Conservation (phyloP, 2,113 vertebrate species). For the Phalacrocorax carbo region DNA sequence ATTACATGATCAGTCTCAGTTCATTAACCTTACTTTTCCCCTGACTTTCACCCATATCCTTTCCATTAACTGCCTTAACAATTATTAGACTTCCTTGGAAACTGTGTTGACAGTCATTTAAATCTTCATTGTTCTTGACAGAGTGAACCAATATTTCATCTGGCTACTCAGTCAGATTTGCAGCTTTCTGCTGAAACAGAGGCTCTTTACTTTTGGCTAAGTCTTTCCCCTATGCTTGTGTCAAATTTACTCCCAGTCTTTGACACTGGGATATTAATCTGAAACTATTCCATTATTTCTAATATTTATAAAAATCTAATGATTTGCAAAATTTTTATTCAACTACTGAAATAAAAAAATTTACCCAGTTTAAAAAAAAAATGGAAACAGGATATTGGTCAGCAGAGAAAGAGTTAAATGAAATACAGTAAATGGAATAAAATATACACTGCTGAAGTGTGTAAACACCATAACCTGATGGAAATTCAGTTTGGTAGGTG, state of each 20-base stretch:
- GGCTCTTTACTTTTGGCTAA: neutral
- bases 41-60: neutral
- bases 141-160: neutral
- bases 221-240: neutral
- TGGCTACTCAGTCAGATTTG: neutral
- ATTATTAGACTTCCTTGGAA: neutral
- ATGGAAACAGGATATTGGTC: neutral
- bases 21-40: neutral
- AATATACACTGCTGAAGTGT: neutral
- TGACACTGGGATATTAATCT: neutral
- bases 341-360: neutral
- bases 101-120: neutral
- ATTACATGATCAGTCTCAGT: neutral
- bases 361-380: neutral
- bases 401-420: neutral
- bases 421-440: neutral
- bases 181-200: neutral
- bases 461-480: neutral
- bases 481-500: constrained; percentile 16
- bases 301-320: neutral
- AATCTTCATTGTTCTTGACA: neutral
- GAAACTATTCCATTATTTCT: neutral
- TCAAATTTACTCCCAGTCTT: neutral
- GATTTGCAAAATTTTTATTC: neutral
- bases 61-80: neutral